Base-by-base conservation (phyloP, 2,888 invertebrate genomes). In the Drosophila algonquin region DNA sequence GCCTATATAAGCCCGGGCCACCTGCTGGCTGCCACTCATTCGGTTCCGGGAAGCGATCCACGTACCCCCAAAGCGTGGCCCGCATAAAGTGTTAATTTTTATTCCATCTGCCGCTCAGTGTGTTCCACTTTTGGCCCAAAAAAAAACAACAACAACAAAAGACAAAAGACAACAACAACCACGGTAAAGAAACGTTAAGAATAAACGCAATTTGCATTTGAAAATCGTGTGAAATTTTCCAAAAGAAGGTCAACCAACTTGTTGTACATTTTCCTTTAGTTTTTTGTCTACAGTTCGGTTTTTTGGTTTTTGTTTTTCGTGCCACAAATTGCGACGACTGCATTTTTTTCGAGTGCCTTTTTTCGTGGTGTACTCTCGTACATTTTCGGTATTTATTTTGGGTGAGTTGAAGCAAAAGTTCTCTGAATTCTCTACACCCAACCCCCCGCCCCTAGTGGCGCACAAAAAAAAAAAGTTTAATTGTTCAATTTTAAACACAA, bases 11-110 rank as follows among this genome's bases (percentile, higher is more conserved):
- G 80, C 65, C 57, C 65, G 65, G 72, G 79, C 75, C 91, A 90
- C 87, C 88, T 81, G 81, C 75, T 84, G 76, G 73, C 75, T 76
- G 76, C 63, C 75, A 80, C 90, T 90, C 90, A 90, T 90, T 90
- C 79, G 71, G 76, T 81, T 84, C 76, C 70, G 70, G 77, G 72
- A 69, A 79, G 80, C 76, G 56, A 50, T 47, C 27, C 63, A 76
- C 53, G 56, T 67, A 51, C 59, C 46, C 10, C 30, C 54, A 48
- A 32, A 57, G 46, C 45, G 46, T 18, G 48, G 50, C 90, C 90
- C 84, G 89, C 87, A 90, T 83, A 88, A 86, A 80, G 76, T 84
- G 77, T 80, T 75, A 73, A 84, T 77, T 81, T 64, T 55, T 53
- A 48, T 51, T 54, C 24, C 24, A 24, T 21, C 24, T 24, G 24